Base-by-base conservation (phyloP, 2,888 invertebrate species). In the Lycophotia porphyrea region DNA sequence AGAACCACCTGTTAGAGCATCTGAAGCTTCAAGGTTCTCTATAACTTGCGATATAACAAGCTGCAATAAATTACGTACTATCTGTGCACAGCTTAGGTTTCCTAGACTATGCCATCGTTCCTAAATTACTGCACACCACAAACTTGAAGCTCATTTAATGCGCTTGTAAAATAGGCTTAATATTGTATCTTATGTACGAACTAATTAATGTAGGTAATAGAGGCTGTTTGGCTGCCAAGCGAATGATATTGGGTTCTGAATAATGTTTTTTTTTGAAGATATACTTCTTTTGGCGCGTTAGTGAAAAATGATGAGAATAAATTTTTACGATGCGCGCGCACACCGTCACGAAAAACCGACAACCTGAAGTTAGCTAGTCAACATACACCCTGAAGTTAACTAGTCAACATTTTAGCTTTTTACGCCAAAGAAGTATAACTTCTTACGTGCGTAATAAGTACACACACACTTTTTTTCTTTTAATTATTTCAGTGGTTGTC, bases 61-160 rank as follows among this genome's bases (percentile, higher is more conserved):
- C 36, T 58, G 27, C 27, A 9, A 27, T 24, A 47, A 64, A 34
- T 34, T 73, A 55, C 24, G 31, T 39, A 39, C 55, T 11, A 36
- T 21, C 1, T 15, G 34, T 27, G 24, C 47, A 55, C 47, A 9
- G 49, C 39, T 61, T 42, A 36, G 44, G 44, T 78, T 39, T 52
- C 27, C n/a, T 18, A 68, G 63, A 39, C 34, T 44, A 58, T 47
- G 39, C 55, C 8, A 70, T 34, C 61, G 52, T 81, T 49, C 15
- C 61, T 70, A 47, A 81, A 81, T 74, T 74, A 60, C 34, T 44
- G 39, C 71, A 72, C 67, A 64, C 58, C 5, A 64, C 71, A 60
- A 85, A 82, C 72, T 76, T 64, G 44, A 67, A 81, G 84, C 74
- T 44, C 61, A 73, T 70, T 66, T 69, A 69, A 84, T 39, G 61